These are phyloP conservation scores for Osmerus mordax DNA, from an alignment of 2,113 vertebrate genomes.

Conservation along the genomic window DNA sequence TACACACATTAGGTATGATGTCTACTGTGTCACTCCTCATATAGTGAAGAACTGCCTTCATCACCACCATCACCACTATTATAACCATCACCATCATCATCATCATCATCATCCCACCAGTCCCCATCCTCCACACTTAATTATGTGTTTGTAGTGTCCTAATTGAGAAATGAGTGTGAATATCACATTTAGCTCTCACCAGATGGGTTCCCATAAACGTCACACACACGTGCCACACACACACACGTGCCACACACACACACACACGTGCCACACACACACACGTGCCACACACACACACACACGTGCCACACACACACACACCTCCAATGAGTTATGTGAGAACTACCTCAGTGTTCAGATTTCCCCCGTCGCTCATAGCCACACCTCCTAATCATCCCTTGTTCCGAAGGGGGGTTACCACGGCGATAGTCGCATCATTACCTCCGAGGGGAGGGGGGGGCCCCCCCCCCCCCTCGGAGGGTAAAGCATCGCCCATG, in stretches of 20 bases:
- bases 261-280: conserved; percentile 9
- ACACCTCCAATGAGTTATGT: conserved; percentile 14
- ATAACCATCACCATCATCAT: not conserved
- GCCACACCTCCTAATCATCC: conserved; percentile 32
- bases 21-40: too few species aligned
- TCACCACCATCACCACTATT: not conserved
- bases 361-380: conserved; percentile 13
- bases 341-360: conserved; percentile 25
- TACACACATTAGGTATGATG: too few species aligned
- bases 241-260: not conserved
- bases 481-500: conserved; percentile 6
- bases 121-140: conserved; percentile 15
- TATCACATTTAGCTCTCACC: conserved; percentile 62
- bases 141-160: conserved; percentile 40
- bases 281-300: conserved; percentile 28
- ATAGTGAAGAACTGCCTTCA: too few species aligned
- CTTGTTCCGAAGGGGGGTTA: not conserved
- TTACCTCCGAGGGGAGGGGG: conserved; percentile 10
- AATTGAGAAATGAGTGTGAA: conserved; percentile 66
- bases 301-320: conserved; percentile 13
- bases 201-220: conserved; percentile 52
- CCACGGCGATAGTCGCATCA: not conserved
- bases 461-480: too few species aligned
- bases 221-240: not conserved
- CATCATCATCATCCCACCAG: conserved; percentile 11